These are phyloP conservation scores for Gibbula magus DNA, from an alignment of 2,888 invertebrate species.

Conservation along the genomic window DNA sequence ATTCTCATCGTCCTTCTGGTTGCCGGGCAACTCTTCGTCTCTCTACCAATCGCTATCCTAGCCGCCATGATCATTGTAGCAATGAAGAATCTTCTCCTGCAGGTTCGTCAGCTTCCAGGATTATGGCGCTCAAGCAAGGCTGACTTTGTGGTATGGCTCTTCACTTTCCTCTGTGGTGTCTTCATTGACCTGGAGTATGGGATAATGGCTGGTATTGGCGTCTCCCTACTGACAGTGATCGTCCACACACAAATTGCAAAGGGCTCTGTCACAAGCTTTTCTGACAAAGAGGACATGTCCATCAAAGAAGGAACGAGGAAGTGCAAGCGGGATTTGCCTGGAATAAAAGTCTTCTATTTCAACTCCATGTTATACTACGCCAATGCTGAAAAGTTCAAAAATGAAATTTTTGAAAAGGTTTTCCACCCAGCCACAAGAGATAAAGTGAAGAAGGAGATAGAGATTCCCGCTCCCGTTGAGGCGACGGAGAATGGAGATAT, in stretches of 20 bases:
- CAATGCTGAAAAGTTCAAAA: conserved; percentile 38
- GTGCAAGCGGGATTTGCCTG: conserved; percentile 32
- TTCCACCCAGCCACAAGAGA: conserved; percentile 6
- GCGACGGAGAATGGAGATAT: neutral
- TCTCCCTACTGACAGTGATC: conserved; percentile 52
- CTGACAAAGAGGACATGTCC: conserved; percentile 36
- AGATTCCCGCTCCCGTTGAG: neutral
- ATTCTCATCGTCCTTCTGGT: conserved; percentile 62
- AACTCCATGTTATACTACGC: neutral
- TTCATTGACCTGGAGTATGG: conserved; percentile 64
- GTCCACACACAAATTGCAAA: conserved; percentile 48
- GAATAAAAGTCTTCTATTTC: neutral
- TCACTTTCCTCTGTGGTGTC: conserved; percentile 55
- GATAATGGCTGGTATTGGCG: conserved; percentile 58
- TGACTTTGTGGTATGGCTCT: conserved; percentile 80
- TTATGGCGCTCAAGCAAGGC: conserved; percentile 86
- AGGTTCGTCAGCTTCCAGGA: conserved; percentile 81
- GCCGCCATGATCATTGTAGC: conserved; percentile 76
- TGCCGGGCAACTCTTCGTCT: conserved; percentile 63
- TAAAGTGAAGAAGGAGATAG: neutral
- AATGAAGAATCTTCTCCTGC: conserved; percentile 77
- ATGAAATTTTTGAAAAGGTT: conserved; percentile 28
- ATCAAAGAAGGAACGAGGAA: conserved; percentile 12
- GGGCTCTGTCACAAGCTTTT: conserved; percentile 39
- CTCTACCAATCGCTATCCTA: conserved; percentile 69